These are phyloP conservation scores for Sarcophaga carnaria DNA, from an alignment of 2,888 invertebrate genomes.

Conservation along the genomic window DNA sequence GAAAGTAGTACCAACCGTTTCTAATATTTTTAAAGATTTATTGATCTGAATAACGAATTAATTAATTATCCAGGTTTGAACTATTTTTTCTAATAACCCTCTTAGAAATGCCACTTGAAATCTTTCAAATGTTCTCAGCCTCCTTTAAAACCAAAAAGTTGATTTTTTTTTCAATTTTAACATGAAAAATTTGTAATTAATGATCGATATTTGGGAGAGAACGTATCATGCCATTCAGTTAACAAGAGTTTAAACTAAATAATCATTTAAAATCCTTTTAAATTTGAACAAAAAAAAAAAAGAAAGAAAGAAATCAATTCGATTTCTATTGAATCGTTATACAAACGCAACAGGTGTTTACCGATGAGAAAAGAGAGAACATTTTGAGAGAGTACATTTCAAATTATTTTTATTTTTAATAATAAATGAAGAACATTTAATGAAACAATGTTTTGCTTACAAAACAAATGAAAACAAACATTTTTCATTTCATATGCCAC, in stretches of 20 bases:
- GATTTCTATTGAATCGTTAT: slow-evolving; percentile 62
- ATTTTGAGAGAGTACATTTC: neutral
- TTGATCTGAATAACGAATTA: neutral
- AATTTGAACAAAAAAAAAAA: slow-evolving; percentile 1
- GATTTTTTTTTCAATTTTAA: slow-evolving; percentile 1
- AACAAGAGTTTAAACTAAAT: slow-evolving; percentile 31
- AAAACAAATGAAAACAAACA: slow-evolving; percentile 67
- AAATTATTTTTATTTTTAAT: slow-evolving; percentile 1
- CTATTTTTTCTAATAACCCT: neutral
- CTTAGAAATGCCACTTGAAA: slow-evolving; percentile 6
- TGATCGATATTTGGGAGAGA: slow-evolving; percentile 25
- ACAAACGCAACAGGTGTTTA: slow-evolving; percentile 69
- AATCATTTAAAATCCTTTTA: slow-evolving; percentile 54
- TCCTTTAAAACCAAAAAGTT: neutral
- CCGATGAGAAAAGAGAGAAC: slow-evolving; percentile 37
- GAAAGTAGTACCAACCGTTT: too few relatives aligned
- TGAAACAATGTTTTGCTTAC: slow-evolving; percentile 57
- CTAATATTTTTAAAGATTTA: too few relatives aligned
- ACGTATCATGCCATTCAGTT: slow-evolving; percentile 29
- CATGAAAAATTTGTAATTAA: slow-evolving; percentile 49
- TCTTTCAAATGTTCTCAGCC: slow-evolving; percentile 17
- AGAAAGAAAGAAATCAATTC: slow-evolving; percentile 33
- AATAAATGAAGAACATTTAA: slow-evolving; percentile 50
- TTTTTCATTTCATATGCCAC: slow-evolving; percentile 56
- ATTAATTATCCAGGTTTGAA: neutral